Evolutionary conservation across 2,888 invertebrate species (phyloP).

Genomic region (Lathronympha strigana): DNA sequence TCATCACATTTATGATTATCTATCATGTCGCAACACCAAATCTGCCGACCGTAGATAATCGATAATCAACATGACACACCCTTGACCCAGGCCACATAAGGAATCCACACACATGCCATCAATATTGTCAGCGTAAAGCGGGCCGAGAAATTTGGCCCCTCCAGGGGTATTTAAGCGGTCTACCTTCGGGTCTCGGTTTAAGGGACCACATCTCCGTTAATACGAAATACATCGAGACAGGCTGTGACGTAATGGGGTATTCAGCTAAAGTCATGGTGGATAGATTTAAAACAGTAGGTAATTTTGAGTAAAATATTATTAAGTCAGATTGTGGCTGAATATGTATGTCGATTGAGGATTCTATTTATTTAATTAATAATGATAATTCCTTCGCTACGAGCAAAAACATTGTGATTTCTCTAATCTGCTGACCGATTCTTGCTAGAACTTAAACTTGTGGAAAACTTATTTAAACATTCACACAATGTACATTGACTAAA

Average conservation of each 20-base stretch:
- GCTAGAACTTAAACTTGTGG: too few species aligned
- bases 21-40: neutral
- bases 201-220: slow-evolving; percentile 24
- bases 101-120: slow-evolving; percentile 13
- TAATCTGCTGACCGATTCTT: too few species aligned
- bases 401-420: too few species aligned
- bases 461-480: too few species aligned
- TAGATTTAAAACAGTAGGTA: slow-evolving; percentile 22
- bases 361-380: too few species aligned
- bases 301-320: neutral
- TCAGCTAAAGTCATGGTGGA: neutral
- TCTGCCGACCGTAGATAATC: neutral
- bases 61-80: neutral
- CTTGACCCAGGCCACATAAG: neutral
- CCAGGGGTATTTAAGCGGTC: slow-evolving; percentile 24
- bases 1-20: too few species aligned
- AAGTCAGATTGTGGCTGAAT: too few species aligned
- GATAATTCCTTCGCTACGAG: too few species aligned
- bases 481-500: too few species aligned
- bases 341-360: too few species aligned
- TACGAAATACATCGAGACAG: slow-evolving; percentile 24
- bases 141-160: slow-evolving; percentile 27
- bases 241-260: slow-evolving; percentile 32
- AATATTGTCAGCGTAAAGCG: slow-evolving; percentile 19
- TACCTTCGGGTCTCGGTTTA: slow-evolving; percentile 21